Conservation (phyloP, 2,888 invertebrate species). For the Eucera pruinosa region DNA sequence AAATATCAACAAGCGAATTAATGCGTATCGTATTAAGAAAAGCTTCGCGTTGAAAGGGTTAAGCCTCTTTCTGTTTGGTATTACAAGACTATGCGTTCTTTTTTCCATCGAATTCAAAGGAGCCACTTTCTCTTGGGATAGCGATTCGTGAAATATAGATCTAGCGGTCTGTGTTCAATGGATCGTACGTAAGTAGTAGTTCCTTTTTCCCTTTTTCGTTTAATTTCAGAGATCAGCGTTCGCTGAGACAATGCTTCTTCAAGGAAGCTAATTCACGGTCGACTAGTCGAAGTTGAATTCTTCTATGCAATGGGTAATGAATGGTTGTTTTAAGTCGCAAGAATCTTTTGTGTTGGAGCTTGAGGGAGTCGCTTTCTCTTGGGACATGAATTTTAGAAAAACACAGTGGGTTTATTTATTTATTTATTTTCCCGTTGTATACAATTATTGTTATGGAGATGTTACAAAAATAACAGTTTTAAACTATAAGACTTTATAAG, state of each 20-base stretch:
- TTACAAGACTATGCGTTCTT: not conserved
- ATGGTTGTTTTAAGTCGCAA: not conserved
- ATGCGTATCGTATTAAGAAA: no score
- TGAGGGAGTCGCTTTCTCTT: not conserved
- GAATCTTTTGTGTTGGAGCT: not conserved
- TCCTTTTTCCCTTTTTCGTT: not conserved
- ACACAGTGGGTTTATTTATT: not conserved
- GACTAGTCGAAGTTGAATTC: not conserved
- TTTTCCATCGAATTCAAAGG: not conserved
- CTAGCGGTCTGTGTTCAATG: not conserved
- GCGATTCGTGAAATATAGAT: conserved; percentile 17
- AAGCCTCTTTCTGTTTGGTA: not conserved
- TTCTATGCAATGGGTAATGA: conserved; percentile 1
- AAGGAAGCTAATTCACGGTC: conserved; percentile 11
- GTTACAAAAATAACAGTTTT: no score
- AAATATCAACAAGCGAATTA: no score
- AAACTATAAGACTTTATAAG: no score
- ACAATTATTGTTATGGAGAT: no score
- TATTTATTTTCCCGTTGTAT: no score
- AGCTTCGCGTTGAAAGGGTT: no score
- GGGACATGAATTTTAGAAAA: not conserved
- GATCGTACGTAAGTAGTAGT: not conserved
- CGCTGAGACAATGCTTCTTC: conserved; percentile 3
- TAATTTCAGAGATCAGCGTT: conserved; percentile 4
- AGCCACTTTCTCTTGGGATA: conserved; percentile 16